phyloP scores from a whole-genome alignment of 2,113 vertebrate species.

The Emydura subglobosa region DNA sequence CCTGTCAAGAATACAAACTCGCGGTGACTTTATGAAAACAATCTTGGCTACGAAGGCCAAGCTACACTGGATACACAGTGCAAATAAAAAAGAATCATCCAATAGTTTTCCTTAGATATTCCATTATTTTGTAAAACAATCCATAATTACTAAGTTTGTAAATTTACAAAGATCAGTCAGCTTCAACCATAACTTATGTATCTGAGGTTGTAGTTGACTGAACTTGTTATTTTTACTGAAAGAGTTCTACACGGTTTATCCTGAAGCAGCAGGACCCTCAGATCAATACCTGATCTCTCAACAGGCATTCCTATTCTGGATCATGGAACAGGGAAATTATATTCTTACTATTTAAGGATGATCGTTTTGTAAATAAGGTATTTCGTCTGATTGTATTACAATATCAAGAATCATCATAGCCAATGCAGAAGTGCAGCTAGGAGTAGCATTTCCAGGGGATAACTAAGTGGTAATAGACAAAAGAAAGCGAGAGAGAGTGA shows the following conservation, averaged over 20 bases:
- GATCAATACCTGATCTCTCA: neutral
- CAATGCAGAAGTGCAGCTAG: neutral
- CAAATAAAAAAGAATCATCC: neutral
- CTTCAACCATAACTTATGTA: fast-evolving
- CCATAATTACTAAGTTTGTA: neutral
- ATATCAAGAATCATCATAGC: neutral
- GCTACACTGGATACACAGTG: neutral
- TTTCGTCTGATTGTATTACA: neutral
- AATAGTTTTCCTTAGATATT: fast-evolving
- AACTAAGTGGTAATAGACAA: neutral
- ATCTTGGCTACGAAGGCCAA: neutral
- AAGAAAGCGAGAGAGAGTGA: neutral
- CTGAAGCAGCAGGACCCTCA: neutral
- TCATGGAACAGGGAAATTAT: neutral
- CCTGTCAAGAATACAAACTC: constrained; percentile 47
- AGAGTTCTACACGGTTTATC: neutral
- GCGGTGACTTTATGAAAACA: constrained; percentile 32
- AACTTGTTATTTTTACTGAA: fast-evolving
- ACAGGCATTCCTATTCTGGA: neutral
- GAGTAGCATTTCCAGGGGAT: neutral
- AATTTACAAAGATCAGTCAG: neutral
- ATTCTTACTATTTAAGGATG: neutral
- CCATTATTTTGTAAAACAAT: fast-evolving
- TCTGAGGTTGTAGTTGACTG: neutral
- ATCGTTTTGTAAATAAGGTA: neutral